Evolutionary conservation across 2,888 invertebrate species (phyloP), one percentile per base, ranked within the genome.

Genomic region (Machimus atricapillus): DNA sequence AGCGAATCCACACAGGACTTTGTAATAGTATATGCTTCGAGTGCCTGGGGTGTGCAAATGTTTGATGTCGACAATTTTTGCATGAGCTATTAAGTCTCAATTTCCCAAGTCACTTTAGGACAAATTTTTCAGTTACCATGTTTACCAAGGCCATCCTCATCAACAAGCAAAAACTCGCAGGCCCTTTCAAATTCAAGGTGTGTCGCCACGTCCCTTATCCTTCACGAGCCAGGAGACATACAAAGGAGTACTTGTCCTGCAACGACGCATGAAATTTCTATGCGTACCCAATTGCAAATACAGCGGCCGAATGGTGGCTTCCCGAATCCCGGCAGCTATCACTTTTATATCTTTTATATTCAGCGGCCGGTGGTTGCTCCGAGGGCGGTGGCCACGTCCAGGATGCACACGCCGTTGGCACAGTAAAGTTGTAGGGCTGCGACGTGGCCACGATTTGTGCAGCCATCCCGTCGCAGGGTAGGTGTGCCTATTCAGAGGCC

Each of bases 121-220:
- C 46, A 81, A 46, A 52, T 81, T 81, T n/a, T 81, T 5, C 52
- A 56, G 81, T 81, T 52, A 16, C 34, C 52, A 56, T 81, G 81
- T 81, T 81, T 81, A 81, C 81, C 56, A 81, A 81, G 81, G 34
- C 81, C 81, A 81, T 81, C 81, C 81, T 81, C 81, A 56, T 81
- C 52, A 56, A 81, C 52, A 81, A 81, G 52, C 56, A 31, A n/a
- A 78, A 43, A 43, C 78, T 23, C 37, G 46, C 12, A 52, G 43
- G 27, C 56, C 52, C 52, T 27, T 52, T 52, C n/a, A 52, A n/a
- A 27, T 46, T 12, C 23, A 81, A 81, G 81, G 81, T 81, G 81
- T 81, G 81, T 56, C 56, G 31, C 56, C 52, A 81, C 9, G 31
- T 81, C 81, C 56, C 81, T 52, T 12, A 81, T 52, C 23, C 27